phyloP scores from a whole-genome alignment of 2,888 invertebrate species.

The Agriopis marginaria region DNA sequence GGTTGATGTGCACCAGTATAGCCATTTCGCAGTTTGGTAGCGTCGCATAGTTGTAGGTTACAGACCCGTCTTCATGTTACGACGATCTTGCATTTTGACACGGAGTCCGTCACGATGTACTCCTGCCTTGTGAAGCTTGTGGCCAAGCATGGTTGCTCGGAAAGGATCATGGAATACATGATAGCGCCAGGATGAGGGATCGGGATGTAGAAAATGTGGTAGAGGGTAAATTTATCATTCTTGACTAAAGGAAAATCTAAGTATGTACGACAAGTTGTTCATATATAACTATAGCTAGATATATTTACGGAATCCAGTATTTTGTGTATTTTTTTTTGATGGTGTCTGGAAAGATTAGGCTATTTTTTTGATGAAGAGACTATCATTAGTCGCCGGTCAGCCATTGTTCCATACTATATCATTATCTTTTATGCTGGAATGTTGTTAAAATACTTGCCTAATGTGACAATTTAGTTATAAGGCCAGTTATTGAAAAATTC shows the following conservation, averaged over 20 bases:
- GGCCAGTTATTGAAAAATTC: too few species aligned
- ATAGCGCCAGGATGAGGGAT: conserved; percentile 50
- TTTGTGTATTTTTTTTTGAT: conserved; percentile 45
- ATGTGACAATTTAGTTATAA: too few species aligned
- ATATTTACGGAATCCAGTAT: conserved; percentile 46
- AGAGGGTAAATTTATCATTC: conserved; percentile 43
- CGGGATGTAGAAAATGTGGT: conserved; percentile 50
- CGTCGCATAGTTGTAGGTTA: conserved; percentile 35
- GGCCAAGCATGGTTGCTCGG: conserved; percentile 51
- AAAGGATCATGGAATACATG: conserved; percentile 47
- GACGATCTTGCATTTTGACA: conserved; percentile 43
- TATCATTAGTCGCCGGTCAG: conserved; percentile 26
- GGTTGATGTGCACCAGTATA: conserved; percentile 29
- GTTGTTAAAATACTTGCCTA: too few species aligned
- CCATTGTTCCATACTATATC: too few species aligned
- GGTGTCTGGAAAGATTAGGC: conserved; percentile 43
- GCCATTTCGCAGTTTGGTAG: conserved; percentile 43
- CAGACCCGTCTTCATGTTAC: conserved; percentile 38
- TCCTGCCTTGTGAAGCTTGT: conserved; percentile 39
- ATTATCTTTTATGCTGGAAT: too few species aligned
- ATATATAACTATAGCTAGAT: conserved; percentile 47
- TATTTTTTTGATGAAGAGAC: conserved; percentile 31
- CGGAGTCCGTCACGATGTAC: conserved; percentile 43
- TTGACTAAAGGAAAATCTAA: conserved; percentile 47
- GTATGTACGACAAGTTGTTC: conserved; percentile 47